A percentile compares a stretch with the other conserved stretches of the same genome.
Evolutionary conservation across 2,888 invertebrate genomes (phyloP).

Genomic region (Eupithecia vulgata): DNA sequence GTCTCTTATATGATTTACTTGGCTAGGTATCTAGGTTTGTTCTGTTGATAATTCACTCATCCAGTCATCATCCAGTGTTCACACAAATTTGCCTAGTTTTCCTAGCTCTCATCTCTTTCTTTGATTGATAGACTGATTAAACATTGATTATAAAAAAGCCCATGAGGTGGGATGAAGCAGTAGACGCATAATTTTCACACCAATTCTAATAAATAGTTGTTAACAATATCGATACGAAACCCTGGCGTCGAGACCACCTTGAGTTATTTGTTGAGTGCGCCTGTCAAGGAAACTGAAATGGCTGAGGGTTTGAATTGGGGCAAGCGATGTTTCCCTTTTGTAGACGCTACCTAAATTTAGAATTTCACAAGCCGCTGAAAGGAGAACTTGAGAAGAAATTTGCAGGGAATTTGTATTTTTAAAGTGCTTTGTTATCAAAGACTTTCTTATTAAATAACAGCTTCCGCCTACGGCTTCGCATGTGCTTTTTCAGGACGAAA

Average conservation of each 20-base stretch:
- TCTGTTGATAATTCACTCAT: neutral
- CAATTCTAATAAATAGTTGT: conserved; percentile 28
- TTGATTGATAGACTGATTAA: neutral
- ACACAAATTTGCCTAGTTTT: neutral
- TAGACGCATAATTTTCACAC: conserved; percentile 31
- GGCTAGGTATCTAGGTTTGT: neutral
- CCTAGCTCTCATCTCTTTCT: neutral
- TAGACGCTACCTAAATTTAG: conserved; percentile 30
- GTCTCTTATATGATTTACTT: neutral
- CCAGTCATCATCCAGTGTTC: neutral
- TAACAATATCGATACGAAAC: conserved; percentile 38
- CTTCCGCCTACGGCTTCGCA: neutral
- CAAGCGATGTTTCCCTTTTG: conserved; percentile 24
- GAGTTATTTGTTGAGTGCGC: conserved; percentile 41
- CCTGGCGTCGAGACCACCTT: conserved; percentile 37
- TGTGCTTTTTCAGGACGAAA: neutral
- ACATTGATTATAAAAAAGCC: neutral
- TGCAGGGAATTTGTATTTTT: neutral
- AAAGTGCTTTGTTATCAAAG: neutral
- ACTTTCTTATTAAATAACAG: neutral
- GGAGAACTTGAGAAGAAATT: conserved; percentile 6
- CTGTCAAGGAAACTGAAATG: conserved; percentile 38
- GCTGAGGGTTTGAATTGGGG: conserved; percentile 27
- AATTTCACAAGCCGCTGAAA: conserved; percentile 7
- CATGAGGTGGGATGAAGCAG: neutral